Evolutionary conservation across 1,140 invertebrate species (phyloP).

Genomic region (Teleopsis dalmanni): DNA sequence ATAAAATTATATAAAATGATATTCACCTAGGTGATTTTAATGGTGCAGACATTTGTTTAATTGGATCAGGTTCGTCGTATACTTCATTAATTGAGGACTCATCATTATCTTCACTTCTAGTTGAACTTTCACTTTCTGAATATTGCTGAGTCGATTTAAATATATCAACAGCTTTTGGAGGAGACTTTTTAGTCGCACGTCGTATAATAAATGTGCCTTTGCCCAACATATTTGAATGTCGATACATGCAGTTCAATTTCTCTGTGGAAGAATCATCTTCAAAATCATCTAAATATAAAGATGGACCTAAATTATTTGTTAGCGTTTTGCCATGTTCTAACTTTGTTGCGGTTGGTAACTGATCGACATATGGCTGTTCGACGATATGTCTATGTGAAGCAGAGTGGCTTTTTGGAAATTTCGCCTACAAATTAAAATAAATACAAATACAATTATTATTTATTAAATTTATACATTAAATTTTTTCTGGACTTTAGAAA

Average conservation of each 20-base stretch:
- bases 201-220: slow-evolving; percentile 39
- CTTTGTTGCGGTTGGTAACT: too few relatives aligned
- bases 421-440: too few relatives aligned
- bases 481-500: too few relatives aligned
- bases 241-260: slow-evolving; percentile 10
- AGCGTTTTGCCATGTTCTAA: too few relatives aligned
- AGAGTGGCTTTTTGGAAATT: too few relatives aligned
- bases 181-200: slow-evolving; percentile 20
- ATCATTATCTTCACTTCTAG: slow-evolving; percentile 4
- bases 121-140: slow-evolving; percentile 1
- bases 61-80: not conserved
- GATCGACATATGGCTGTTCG: too few relatives aligned
- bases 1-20: not conserved
- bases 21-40: slow-evolving; percentile 10
- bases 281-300: too few relatives aligned
- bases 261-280: too few relatives aligned
- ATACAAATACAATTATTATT: too few relatives aligned
- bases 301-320: too few relatives aligned
- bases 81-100: slow-evolving; percentile 7
- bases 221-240: slow-evolving; percentile 26
- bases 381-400: too few relatives aligned
- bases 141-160: slow-evolving; percentile 1
- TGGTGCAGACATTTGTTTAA: slow-evolving; percentile 27
- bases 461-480: too few relatives aligned
- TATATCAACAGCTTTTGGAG: slow-evolving; percentile 11